phyloP scores from a whole-genome alignment of 2,113 vertebrate species.

The Odobenus rosmarus region DNA sequence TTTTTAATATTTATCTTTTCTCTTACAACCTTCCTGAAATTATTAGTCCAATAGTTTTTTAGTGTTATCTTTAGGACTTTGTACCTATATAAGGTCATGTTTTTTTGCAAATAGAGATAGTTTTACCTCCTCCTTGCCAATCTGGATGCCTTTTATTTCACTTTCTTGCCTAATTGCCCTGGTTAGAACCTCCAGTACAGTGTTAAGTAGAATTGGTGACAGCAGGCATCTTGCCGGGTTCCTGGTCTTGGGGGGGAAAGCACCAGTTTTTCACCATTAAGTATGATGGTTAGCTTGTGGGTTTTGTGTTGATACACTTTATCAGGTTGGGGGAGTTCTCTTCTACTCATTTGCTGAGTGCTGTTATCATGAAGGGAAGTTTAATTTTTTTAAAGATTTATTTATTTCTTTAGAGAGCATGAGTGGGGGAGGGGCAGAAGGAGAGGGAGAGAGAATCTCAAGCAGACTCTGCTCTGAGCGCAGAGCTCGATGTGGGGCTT shows the following conservation, averaged over 20 bases:
- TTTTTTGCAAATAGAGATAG: neutral
- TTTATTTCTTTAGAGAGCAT: neutral
- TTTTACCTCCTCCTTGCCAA: neutral
- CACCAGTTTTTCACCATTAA: neutral
- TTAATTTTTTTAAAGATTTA: neutral
- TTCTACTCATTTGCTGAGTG: neutral
- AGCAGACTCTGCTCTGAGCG: neutral
- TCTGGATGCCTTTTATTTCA: neutral
- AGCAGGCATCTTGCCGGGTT: neutral
- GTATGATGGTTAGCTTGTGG: neutral
- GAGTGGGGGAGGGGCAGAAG: neutral
- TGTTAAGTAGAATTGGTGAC: neutral
- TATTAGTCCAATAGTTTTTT: neutral
- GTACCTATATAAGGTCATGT: neutral
- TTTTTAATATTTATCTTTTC: neutral
- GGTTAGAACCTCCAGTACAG: neutral
- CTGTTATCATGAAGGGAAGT: neutral
- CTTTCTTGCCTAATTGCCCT: neutral
- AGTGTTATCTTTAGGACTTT: neutral
- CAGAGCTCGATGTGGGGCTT: neutral
- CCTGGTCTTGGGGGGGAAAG: neutral
- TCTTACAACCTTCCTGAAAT: neutral
- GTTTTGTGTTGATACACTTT: neutral
- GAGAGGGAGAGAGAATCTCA: neutral
- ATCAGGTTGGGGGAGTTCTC: neutral